phyloP scores from a whole-genome alignment of 2,113 vertebrate species.

The Phrynosoma blainvillii region DNA sequence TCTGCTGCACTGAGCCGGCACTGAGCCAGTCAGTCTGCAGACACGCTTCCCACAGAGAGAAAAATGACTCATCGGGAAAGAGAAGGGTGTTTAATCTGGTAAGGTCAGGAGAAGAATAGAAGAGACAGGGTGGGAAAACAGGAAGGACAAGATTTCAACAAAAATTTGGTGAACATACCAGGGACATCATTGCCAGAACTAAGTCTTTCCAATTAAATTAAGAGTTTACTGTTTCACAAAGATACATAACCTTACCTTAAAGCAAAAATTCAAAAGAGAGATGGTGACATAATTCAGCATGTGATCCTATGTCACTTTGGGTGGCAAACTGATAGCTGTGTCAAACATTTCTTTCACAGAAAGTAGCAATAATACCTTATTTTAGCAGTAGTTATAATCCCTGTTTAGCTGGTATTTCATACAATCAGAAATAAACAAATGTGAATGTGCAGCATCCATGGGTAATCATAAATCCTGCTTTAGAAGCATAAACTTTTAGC shows the following conservation, averaged over 20 bases:
- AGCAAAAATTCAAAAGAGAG: neutral
- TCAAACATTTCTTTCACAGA: slow-evolving; percentile 7
- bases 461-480: slow-evolving; percentile 18
- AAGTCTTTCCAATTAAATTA: neutral
- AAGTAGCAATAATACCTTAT: neutral
- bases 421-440: slow-evolving; percentile 31
- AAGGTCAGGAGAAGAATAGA: neutral
- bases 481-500: slow-evolving; percentile 36
- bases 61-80: slow-evolving; percentile 29
- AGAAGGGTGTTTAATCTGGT: slow-evolving; percentile 11
- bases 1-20: slow-evolving; percentile 9
- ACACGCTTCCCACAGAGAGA: slow-evolving; percentile 21
- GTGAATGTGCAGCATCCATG: slow-evolving; percentile 33
- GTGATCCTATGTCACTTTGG: neutral
- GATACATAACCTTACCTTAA: neutral
- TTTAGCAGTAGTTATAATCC: neutral
- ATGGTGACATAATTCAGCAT: neutral
- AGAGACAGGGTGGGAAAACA: neutral
- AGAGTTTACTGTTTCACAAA: neutral
- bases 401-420: slow-evolving; percentile 31
- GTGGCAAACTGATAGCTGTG: slow-evolving; percentile 14
- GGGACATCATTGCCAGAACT: no score
- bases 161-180: neutral
- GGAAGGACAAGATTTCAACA: neutral
- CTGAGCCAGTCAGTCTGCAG: neutral